phyloP scores from a whole-genome alignment of 2,797 vertebrate species.

The Falco biarmicus region DNA sequence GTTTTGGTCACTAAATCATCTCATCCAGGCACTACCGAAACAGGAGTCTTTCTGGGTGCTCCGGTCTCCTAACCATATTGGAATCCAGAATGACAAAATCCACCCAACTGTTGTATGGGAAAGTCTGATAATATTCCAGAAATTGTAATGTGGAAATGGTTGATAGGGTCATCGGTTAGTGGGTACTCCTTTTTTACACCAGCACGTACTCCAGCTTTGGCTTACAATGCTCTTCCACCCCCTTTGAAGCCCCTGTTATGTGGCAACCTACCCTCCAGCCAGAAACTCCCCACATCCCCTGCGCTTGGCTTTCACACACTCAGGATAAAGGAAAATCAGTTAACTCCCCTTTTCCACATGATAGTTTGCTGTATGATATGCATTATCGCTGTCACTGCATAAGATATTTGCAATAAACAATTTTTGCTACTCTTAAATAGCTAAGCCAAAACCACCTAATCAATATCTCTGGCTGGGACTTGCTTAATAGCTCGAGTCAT shows the following conservation, averaged over 20 bases:
- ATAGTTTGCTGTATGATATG: neutral
- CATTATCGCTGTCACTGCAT: neutral
- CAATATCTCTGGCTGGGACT: neutral
- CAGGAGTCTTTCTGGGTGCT: neutral
- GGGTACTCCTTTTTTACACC: neutral
- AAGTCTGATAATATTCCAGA: neutral
- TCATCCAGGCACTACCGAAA: neutral
- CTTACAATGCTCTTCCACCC: neutral
- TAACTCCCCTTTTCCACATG: neutral
- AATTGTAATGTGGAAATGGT: neutral
- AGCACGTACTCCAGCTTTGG: neutral
- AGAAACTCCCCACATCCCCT: accelerated
- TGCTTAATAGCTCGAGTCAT: neutral
- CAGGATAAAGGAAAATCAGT: neutral
- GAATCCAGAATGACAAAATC: neutral
- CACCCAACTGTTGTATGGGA: accelerated
- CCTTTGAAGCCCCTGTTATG: neutral
- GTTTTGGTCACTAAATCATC: neutral
- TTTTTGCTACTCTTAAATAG: neutral
- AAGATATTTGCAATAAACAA: neutral
- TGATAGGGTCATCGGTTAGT: neutral
- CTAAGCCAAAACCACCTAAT: neutral
- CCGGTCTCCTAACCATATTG: neutral
- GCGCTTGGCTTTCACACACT: accelerated
- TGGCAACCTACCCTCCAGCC: neutral